A percentile compares a stretch with the other conserved stretches of the same genome.
Evolutionary conservation across 2,888 invertebrate genomes (phyloP).

Genomic region (Eremobia ochroleuca): DNA sequence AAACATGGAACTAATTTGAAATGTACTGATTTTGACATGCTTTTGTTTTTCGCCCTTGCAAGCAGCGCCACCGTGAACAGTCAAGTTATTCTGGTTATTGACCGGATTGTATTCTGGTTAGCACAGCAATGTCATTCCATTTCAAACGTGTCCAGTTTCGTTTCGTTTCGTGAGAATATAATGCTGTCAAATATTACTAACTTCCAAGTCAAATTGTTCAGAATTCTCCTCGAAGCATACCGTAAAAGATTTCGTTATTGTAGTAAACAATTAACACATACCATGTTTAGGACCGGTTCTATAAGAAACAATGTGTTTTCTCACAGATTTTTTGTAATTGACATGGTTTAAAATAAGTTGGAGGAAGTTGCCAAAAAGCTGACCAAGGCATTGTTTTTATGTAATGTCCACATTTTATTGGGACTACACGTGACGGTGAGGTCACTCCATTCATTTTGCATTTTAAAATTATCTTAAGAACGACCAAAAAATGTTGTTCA

Average conservation of each 20-base stretch:
- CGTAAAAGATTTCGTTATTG: slow-evolving; percentile 66
- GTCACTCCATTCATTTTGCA: slow-evolving; percentile 14
- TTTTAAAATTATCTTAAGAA: slow-evolving; percentile 14
- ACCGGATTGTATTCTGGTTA: slow-evolving; percentile 57
- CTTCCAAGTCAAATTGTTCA: slow-evolving; percentile 65
- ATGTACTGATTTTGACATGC: not conserved
- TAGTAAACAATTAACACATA: slow-evolving; percentile 69
- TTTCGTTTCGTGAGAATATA: slow-evolving; percentile 76
- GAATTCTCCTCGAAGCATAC: slow-evolving; percentile 51
- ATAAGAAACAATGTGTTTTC: slow-evolving; percentile 61
- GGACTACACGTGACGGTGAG: slow-evolving; percentile 45
- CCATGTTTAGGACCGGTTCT: slow-evolving; percentile 66
- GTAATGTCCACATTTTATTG: slow-evolving; percentile 29
- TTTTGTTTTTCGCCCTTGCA: slow-evolving; percentile 11
- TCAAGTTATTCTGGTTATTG: slow-evolving; percentile 45
- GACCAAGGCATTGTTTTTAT: slow-evolving; percentile 32
- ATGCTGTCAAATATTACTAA: slow-evolving; percentile 62
- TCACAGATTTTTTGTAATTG: slow-evolving; percentile 54
- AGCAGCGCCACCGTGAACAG: slow-evolving; percentile 19
- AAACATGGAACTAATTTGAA: slow-evolving; percentile 10
- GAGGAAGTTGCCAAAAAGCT: slow-evolving; percentile 36
- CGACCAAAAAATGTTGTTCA: not conserved
- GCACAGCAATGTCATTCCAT: slow-evolving; percentile 50
- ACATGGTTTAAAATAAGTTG: slow-evolving; percentile 45
- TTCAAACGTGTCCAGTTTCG: slow-evolving; percentile 67